Conservation (phyloP, 2,888 invertebrate species). For the Rhaphigaster nebulosa region DNA sequence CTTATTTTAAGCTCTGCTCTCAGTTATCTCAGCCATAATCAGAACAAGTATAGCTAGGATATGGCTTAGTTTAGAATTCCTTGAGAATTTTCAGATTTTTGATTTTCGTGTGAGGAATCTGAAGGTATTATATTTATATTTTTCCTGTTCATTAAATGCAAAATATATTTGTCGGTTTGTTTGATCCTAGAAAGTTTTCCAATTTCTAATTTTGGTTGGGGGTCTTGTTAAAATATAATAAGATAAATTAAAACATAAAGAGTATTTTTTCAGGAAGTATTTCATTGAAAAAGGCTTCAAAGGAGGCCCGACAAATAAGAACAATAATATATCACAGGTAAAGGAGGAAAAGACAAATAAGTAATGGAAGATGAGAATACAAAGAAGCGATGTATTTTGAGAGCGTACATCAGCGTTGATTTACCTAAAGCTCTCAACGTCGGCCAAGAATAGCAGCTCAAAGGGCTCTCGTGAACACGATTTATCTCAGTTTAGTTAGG, state of each 20-base stretch:
- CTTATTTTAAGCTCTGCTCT: too few species aligned
- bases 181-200: background rate
- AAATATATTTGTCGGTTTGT: background rate
- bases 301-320: background rate
- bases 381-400: slow-evolving; percentile 19
- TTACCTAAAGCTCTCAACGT: slow-evolving; percentile 5
- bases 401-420: slow-evolving; percentile 15
- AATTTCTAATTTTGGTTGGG: background rate
- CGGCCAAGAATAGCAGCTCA: slow-evolving; percentile 14
- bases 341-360: slow-evolving; percentile 8
- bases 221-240: background rate
- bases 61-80: background rate
- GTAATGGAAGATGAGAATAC: slow-evolving; percentile 24
- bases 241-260: slow-evolving; percentile 19
- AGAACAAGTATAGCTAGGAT: too few species aligned
- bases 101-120: too few species aligned
- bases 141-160: too few species aligned
- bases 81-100: too few species aligned
- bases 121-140: too few species aligned
- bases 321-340: background rate
- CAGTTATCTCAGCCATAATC: too few species aligned
- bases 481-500: slow-evolving; percentile 33
- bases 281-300: background rate
- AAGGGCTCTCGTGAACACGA: background rate
- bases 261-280: background rate